These are phyloP conservation scores for Amphimallon solstitiale DNA, from an alignment of 2,888 invertebrate species.

Conservation along the genomic window DNA sequence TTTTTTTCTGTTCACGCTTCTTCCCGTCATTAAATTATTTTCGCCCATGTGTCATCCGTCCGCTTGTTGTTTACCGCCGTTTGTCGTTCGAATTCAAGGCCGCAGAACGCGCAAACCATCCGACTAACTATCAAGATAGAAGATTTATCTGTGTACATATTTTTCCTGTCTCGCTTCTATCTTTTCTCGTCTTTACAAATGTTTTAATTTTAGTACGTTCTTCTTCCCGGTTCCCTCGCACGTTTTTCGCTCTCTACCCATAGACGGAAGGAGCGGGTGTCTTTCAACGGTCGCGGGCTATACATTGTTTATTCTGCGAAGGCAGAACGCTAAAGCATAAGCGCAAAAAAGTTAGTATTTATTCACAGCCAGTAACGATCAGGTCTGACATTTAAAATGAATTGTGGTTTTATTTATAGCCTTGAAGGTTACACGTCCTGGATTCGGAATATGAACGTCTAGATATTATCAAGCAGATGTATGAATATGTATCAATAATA, in stretches of 20 bases:
- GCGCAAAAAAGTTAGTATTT: conserved; percentile 10
- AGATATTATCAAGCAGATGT: not conserved
- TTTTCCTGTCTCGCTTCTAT: conserved; percentile 5
- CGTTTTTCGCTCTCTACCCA: too few relatives aligned
- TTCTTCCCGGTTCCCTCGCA: not conserved
- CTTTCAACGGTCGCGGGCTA: not conserved
- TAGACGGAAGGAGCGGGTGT: too few relatives aligned
- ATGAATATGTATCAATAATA: not conserved
- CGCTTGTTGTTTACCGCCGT: not conserved
- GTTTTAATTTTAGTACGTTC: conserved; percentile 6
- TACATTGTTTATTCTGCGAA: not conserved
- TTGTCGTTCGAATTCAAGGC: not conserved
- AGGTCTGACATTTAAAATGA: conserved; percentile 50
- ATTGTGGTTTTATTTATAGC: conserved; percentile 47
- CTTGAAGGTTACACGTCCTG: conserved; percentile 32
- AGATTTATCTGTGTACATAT: conserved; percentile 3
- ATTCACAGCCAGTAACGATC: conserved; percentile 30
- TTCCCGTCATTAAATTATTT: too few relatives aligned
- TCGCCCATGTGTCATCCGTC: too few relatives aligned
- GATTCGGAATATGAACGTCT: not conserved
- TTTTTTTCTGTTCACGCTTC: too few relatives aligned
- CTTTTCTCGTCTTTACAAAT: not conserved
- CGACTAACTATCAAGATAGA: not conserved
- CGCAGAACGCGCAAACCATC: not conserved
- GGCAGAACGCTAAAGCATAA: not conserved